These are phyloP conservation scores for Erebia epiphron DNA, from an alignment of 2,888 invertebrate species.

Conservation along the genomic window DNA sequence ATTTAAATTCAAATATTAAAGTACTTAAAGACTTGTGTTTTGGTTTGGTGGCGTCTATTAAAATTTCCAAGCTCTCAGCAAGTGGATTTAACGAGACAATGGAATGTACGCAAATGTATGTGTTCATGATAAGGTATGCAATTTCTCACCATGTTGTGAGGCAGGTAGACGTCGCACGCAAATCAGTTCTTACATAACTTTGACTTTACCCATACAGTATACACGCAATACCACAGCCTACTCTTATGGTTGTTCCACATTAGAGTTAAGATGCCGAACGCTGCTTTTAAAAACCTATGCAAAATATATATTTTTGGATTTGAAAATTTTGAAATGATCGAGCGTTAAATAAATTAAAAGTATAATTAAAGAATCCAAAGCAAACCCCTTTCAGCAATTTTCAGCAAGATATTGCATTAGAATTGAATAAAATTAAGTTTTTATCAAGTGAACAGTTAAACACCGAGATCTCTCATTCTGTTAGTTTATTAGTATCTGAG, in stretches of 20 bases:
- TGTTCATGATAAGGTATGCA: slow-evolving; percentile 18
- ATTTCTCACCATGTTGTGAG: slow-evolving; percentile 15
- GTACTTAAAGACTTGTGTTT: too few species aligned
- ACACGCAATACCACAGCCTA: slow-evolving; percentile 11
- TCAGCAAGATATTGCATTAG: too few species aligned
- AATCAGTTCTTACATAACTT: slow-evolving; percentile 22
- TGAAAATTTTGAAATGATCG: not conserved
- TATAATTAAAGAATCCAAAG: too few species aligned
- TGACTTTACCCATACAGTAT: slow-evolving; percentile 13
- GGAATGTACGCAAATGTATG: slow-evolving; percentile 15
- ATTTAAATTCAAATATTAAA: too few species aligned
- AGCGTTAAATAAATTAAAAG: too few species aligned
- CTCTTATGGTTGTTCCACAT: slow-evolving; percentile 5
- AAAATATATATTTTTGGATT: not conserved
- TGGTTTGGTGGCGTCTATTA: too few species aligned
- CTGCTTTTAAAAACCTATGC: not conserved
- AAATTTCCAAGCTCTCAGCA: not conserved
- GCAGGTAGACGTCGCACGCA: slow-evolving; percentile 22
- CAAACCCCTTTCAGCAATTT: too few species aligned
- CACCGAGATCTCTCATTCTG: too few species aligned
- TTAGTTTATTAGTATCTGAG: too few species aligned
- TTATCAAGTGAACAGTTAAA: too few species aligned
- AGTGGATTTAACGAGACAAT: slow-evolving; percentile 1
- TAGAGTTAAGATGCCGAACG: not conserved
- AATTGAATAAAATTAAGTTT: too few species aligned